These are phyloP conservation scores for Parazoanthus swiftii DNA, from an alignment of 92 coral and sea anemone species.

Conservation along the genomic window DNA sequence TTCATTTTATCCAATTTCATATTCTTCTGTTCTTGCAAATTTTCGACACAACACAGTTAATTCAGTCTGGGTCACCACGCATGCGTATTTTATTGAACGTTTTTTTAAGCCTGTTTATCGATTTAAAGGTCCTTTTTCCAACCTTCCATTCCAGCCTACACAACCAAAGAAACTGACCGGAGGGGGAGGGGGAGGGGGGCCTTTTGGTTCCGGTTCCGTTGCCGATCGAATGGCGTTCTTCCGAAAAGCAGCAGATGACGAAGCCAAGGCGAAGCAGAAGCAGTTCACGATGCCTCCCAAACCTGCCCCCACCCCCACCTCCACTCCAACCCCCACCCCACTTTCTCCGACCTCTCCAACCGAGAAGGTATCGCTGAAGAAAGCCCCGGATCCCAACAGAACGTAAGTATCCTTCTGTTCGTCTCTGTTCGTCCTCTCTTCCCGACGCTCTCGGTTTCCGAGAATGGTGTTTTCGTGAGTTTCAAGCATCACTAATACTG, in stretches of 20 bases:
- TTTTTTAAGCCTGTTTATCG: background rate
- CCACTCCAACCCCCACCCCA: constrained; percentile 10
- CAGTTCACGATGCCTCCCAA: constrained; percentile 58
- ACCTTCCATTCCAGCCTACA: constrained; percentile 5
- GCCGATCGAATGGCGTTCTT: constrained; percentile 98
- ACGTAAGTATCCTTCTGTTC: constrained; percentile 48
- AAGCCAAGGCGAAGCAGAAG: constrained; percentile 67
- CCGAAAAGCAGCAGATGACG: constrained; percentile 84
- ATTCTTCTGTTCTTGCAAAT: no score
- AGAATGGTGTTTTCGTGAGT: no score
- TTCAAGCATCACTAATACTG: no score
- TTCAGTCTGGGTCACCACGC: background rate
- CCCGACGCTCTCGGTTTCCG: no score
- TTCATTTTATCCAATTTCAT: no score
- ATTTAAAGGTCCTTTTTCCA: no score
- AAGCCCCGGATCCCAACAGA: constrained; percentile 89
- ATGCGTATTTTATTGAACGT: background rate
- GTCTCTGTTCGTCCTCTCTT: no score
- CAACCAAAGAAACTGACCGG: constrained; percentile 32
- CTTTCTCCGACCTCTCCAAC: constrained; percentile 30
- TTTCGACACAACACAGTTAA: no score
- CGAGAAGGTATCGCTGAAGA: constrained; percentile 75
- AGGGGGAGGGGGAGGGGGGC: constrained; percentile 40
- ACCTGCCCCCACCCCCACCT: constrained; percentile 69
- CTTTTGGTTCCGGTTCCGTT: constrained; percentile 71